Base-by-base conservation (phyloP, 2,113 vertebrate species). In the Mobula birostris region DNA sequence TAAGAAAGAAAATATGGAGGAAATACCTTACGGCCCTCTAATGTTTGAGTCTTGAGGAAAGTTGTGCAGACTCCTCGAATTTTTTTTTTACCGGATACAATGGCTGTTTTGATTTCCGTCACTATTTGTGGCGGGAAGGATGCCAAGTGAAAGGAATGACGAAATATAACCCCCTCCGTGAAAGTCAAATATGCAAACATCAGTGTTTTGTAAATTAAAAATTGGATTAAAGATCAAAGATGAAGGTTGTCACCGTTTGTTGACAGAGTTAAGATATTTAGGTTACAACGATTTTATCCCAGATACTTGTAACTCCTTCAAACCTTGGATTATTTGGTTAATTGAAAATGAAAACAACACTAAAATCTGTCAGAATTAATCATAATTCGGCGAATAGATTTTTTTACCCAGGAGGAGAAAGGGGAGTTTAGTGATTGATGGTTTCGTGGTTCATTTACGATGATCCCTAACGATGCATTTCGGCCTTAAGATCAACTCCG, bases 341-440 rank as follows among this genome's bases (percentile, higher is more conserved):
- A 93, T 93, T 93, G 91, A 93, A 93, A 74, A 93, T 74, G 91
- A 93, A 93, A 93, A 93, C 91, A 93, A 74, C 91, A 93, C 91
- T 93, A 93, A 93, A 93, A 21, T 56, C 21, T 74, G 91, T 93
- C 91, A 93, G 40, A 72, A 93, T 93, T 72, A 93, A 93, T 93
- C 91, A 76, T 93, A 93, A 93, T 93, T 93, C 91, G 70, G 21
- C 48, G 91, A 93, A 56, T 48, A 70, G 91, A 93, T 74, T 76
- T 40, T 76, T 40, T 93, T 93, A 48, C 91, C 70, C 91, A 93
- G 68, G 40, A 93, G 91, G 70, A 66, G 66, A 12, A 76, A 93
- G 11, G 72, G 24, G 68, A 74, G 70, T 27, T 74, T 74, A 27
- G 40, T 93, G 88, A 92, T 70, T 92, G 88, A 92, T 92, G 68